A percentile compares a stretch with the other conserved stretches of the same genome.
These are phyloP conservation scores for Caerostris extrusa DNA, from an alignment of 1,140 invertebrate species.

Conservation along the genomic window DNA sequence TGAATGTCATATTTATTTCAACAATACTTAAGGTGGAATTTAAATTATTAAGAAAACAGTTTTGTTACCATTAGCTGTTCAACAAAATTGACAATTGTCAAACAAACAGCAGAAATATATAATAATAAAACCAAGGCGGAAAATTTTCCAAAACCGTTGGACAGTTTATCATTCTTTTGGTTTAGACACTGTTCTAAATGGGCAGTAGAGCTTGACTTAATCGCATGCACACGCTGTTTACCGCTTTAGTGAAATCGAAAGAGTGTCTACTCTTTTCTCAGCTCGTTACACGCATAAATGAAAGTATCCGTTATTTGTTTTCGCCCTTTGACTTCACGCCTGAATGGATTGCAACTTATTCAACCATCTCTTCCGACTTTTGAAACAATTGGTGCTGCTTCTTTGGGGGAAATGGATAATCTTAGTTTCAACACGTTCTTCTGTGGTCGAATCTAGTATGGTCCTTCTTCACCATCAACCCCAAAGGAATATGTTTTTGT, in stretches of 20 bases:
- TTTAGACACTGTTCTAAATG: neutral
- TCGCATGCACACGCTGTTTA: neutral
- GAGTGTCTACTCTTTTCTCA: neutral
- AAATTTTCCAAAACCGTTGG: neutral
- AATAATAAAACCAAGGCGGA: too few species aligned
- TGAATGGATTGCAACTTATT: constrained; percentile 16
- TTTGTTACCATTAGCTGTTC: too few species aligned
- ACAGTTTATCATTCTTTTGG: neutral
- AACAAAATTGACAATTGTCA: too few species aligned
- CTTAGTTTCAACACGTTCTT: neutral
- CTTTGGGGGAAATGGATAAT: neutral
- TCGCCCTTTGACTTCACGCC: constrained; percentile 23
- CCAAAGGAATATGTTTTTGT: neutral
- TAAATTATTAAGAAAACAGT: too few species aligned
- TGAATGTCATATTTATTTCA: too few species aligned
- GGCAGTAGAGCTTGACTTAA: constrained; percentile 10
- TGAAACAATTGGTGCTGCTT: neutral
- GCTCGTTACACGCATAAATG: constrained; percentile 5
- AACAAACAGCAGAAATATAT: too few species aligned
- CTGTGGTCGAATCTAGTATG: neutral
- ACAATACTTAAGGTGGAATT: too few species aligned
- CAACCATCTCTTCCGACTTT: neutral
- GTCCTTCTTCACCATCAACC: neutral
- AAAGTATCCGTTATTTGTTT: constrained; percentile 30
- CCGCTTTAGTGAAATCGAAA: neutral